Evolutionary conservation across 2,797 vertebrate species (phyloP).

Genomic region (Gallinago nigripennis): DNA sequence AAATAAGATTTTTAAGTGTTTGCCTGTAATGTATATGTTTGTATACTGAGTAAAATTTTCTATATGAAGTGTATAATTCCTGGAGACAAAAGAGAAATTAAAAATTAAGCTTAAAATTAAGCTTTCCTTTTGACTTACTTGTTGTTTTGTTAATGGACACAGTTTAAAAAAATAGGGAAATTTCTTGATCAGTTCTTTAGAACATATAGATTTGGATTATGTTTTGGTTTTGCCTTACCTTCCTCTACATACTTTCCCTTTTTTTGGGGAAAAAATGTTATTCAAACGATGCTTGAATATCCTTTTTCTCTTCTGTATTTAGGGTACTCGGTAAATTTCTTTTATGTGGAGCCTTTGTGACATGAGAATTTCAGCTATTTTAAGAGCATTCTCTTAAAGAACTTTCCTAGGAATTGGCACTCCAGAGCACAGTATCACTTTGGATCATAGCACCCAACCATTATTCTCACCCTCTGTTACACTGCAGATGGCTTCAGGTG

Average conservation of each 20-base stretch:
- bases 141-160: background rate
- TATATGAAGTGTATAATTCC: background rate
- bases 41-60: background rate
- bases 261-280: background rate
- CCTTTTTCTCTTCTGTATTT: background rate
- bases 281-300: background rate
- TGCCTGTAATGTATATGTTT: background rate
- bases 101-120: background rate
- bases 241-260: background rate
- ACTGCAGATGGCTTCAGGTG: constrained; percentile 19
- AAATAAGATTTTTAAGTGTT: background rate
- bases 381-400: background rate
- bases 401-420: background rate
- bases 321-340: background rate
- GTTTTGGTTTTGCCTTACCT: background rate
- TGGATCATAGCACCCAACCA: constrained; percentile 9
- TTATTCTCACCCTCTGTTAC: constrained; percentile 21
- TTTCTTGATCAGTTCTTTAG: background rate
- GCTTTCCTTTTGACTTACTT: background rate
- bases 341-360: background rate
- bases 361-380: background rate
- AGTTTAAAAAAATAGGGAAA: background rate
- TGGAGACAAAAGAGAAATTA: background rate
- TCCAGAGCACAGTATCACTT: background rate
- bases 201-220: background rate